A percentile compares a stretch with the other conserved stretches of the same genome.
Conservation (phyloP, 2,797 vertebrate genomes). For the Thalassophryne amazonica region DNA sequence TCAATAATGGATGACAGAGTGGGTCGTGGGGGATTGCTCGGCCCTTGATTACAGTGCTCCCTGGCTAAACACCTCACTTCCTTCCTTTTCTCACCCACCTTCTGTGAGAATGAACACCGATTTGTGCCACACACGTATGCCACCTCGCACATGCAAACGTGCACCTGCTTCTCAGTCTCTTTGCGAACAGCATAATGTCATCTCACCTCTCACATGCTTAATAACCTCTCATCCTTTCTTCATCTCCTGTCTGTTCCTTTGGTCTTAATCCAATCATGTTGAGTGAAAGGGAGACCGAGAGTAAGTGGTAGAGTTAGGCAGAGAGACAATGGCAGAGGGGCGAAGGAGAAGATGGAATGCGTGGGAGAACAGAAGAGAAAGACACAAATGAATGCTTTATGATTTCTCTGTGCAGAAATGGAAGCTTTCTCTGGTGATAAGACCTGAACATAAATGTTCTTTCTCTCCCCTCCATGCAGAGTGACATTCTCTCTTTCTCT, state of each 20-base stretch:
- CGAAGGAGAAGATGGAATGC: conserved; percentile 10
- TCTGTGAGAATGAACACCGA: conserved; percentile 48
- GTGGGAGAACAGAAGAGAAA: conserved; percentile 46
- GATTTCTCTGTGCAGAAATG: conserved; percentile 55
- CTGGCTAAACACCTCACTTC: conserved; percentile 71
- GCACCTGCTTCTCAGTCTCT: conserved; percentile 39
- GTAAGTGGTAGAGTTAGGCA: background rate
- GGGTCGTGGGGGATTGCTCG: conserved; percentile 73
- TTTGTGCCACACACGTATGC: conserved; percentile 2
- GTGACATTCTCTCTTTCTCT: conserved; percentile 39
- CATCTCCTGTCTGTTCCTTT: conserved; percentile 60
- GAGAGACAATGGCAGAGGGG: background rate
- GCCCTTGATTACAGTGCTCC: conserved; percentile 78
- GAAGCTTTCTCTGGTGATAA: conserved; percentile 57
- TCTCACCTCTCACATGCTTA: conserved; percentile 63
- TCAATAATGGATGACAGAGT: conserved; percentile 79
- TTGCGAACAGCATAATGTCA: conserved; percentile 57
- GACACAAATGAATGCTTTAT: conserved; percentile 61
- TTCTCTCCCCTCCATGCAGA: conserved; percentile 19
- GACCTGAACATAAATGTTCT: conserved; percentile 50
- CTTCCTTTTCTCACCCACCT: conserved; percentile 52
- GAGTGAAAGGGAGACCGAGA: conserved; percentile 11
- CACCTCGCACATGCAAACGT: conserved; percentile 1
- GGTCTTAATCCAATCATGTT: conserved; percentile 66
- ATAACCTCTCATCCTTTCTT: conserved; percentile 61